Conservation (phyloP, 2,797 vertebrate species). For the Ctenochaetus hawaiiensis region DNA sequence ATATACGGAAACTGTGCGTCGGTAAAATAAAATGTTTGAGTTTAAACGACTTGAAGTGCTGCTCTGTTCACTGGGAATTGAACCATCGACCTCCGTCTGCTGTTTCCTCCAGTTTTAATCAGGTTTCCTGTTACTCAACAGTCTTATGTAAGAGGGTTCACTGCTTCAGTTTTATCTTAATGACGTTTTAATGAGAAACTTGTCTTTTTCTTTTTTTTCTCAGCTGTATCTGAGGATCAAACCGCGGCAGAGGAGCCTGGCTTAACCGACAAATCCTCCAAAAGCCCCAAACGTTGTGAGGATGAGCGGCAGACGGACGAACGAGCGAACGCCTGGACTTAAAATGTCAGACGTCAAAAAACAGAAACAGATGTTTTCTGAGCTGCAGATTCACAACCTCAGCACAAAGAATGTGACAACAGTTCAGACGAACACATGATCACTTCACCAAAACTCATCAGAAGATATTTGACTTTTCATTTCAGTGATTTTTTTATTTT, state of each 20-base stretch:
- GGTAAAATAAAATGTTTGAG: background rate
- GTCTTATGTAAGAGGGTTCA: constrained; percentile 6
- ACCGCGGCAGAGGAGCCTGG: constrained; percentile 93
- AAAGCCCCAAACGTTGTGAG: background rate
- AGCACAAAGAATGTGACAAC: constrained; percentile 42
- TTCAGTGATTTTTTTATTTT: background rate
- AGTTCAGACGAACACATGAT: background rate
- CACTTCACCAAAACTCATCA: background rate
- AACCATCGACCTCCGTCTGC: background rate
- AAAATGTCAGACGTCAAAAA: background rate
- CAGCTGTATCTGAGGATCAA: constrained; percentile 96
- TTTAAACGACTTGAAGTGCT: background rate
- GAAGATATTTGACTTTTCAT: background rate
- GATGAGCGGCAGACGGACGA: background rate
- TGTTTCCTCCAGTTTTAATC: constrained; percentile 16
- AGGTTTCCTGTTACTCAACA: constrained; percentile 44
- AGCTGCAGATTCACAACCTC: background rate
- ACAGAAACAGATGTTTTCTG: background rate
- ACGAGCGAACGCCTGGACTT: background rate
- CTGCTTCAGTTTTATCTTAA: background rate
- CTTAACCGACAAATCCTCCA: constrained; percentile 69
- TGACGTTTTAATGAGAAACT: constrained; percentile 40
- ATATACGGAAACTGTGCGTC: background rate
- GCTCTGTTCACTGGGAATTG: background rate
- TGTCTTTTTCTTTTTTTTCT: constrained; percentile 22